These are phyloP conservation scores for Serinus canaria DNA, from an alignment of 2,113 vertebrate genomes.

Conservation along the genomic window DNA sequence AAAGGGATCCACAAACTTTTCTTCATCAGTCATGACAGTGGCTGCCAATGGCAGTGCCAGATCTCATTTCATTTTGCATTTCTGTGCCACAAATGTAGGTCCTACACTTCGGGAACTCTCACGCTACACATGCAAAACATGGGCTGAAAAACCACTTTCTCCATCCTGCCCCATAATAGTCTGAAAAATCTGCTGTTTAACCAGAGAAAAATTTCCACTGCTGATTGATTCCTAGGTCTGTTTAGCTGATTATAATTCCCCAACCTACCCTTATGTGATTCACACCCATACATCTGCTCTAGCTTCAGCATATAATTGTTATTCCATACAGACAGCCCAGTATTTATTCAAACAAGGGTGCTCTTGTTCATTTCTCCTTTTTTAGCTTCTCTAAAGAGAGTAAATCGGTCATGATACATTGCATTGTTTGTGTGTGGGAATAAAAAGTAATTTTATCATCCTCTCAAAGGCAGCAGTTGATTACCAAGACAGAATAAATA, in stretches of 20 bases:
- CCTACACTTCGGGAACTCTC: background rate
- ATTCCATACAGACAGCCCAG: conserved; percentile 50
- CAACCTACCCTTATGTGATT: conserved; percentile 46
- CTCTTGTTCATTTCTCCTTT: conserved; percentile 35
- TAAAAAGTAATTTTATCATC: conserved; percentile 18
- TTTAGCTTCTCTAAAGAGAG: conserved; percentile 19
- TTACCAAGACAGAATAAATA: conserved; percentile 22
- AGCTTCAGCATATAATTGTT: conserved; percentile 47
- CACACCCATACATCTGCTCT: conserved; percentile 57
- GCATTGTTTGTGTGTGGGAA: conserved; percentile 1
- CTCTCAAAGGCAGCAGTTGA: conserved; percentile 37
- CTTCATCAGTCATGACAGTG: background rate
- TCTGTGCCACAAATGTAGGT: background rate
- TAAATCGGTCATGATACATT: background rate
- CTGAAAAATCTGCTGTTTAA: background rate
- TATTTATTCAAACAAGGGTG: conserved; percentile 55
- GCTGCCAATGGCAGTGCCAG: background rate
- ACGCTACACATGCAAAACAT: background rate
- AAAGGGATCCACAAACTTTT: background rate
- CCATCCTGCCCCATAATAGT: background rate
- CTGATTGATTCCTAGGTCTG: conserved; percentile 49
- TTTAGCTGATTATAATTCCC: conserved; percentile 43
- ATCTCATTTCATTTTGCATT: background rate
- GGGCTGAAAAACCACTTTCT: background rate
- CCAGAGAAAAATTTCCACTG: background rate